Base-by-base conservation (phyloP, 2,113 vertebrate species). In the Euleptes europaea region DNA sequence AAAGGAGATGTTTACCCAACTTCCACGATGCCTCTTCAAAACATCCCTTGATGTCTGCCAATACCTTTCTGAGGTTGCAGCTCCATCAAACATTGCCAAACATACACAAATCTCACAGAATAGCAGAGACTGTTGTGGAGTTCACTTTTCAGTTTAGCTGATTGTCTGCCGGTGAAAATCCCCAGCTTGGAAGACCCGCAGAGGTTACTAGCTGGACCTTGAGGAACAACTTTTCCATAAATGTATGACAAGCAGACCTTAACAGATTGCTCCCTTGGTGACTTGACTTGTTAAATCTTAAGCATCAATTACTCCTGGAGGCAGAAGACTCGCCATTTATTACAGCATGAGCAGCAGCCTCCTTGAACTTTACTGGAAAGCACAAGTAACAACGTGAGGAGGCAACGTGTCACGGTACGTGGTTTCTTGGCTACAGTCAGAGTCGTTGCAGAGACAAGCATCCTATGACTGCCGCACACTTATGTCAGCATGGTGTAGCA, bases 311-410 rank as follows among this genome's bases (percentile, higher is more conserved):
- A 81, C 80, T 40, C 21, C 6, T 5, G 23, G 70, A 11, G 51
- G 2, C 70, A n/a, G 47, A 79, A 47, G 2, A 26, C 82, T 74
- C 72, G 60, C 19, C 38, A 72, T 83, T 78, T 78, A 73, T 70
- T 54, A 83, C 49, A 72, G 44, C 83, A 83, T 71, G 82, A 89
- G 80, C 54, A 70, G 1, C 76, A n/a, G 40, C 88, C 88, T 89
- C 42, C 80, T 86, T 78, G 76, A 90, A 89, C 2, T 47, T 44
- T 80, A 77, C 28, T 9, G 40, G 76, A 11, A 28, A 76, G 3
- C 76, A 49, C 83, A 44, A 83, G 75, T 86, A 78, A 87, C 23
- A 89, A 66, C 26, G 84, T 23, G 66, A 67, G n/a, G 78, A 78
- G 10, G 78, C 78, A 31, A 49, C 67, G 15, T 35, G 54, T 31